A percentile compares a stretch with the other conserved stretches of the same genome.
Evolutionary conservation across 2,888 invertebrate species (phyloP).

Genomic region (Trisateles emortualis): DNA sequence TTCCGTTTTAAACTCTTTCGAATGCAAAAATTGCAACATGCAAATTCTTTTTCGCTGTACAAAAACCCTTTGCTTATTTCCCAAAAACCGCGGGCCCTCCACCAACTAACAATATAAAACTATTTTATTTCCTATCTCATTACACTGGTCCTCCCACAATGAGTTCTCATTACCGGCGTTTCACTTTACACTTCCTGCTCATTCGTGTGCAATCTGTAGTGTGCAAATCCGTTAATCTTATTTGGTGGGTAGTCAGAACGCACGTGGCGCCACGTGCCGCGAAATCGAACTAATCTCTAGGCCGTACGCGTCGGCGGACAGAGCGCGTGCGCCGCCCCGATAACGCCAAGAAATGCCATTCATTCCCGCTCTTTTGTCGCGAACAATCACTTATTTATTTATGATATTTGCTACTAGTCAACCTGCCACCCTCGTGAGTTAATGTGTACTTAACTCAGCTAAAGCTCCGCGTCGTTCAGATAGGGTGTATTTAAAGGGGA

Average conservation of each 20-base stretch:
- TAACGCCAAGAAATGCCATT: slow-evolving; percentile 85
- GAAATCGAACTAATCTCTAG: slow-evolving; percentile 84
- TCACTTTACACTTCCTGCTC: slow-evolving; percentile 86
- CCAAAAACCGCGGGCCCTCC: slow-evolving; percentile 18
- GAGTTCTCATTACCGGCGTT: slow-evolving; percentile 83
- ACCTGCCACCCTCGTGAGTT: slow-evolving; percentile 80
- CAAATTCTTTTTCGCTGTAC: neutral
- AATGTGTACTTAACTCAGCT: slow-evolving; percentile 68
- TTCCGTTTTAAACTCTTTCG: no score
- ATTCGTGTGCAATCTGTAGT: slow-evolving; percentile 87
- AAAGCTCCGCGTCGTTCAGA: slow-evolving; percentile 49
- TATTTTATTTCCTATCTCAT: slow-evolving; percentile 52
- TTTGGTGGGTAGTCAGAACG: slow-evolving; percentile 76
- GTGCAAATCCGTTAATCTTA: slow-evolving; percentile 87
- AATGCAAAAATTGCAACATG: neutral
- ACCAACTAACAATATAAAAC: slow-evolving; percentile 27
- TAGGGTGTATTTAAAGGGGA: slow-evolving; percentile 46
- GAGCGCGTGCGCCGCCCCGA: slow-evolving; percentile 81
- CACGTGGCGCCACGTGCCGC: slow-evolving; percentile 85
- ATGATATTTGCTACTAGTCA: slow-evolving; percentile 83
- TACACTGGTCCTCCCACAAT: slow-evolving; percentile 71
- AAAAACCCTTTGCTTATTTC: neutral
- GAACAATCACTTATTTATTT: slow-evolving; percentile 86
- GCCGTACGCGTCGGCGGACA: slow-evolving; percentile 79
- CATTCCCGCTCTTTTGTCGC: slow-evolving; percentile 84